phyloP scores from a whole-genome alignment of 1,140 invertebrate genomes.

The Apocrypta bakeri region DNA sequence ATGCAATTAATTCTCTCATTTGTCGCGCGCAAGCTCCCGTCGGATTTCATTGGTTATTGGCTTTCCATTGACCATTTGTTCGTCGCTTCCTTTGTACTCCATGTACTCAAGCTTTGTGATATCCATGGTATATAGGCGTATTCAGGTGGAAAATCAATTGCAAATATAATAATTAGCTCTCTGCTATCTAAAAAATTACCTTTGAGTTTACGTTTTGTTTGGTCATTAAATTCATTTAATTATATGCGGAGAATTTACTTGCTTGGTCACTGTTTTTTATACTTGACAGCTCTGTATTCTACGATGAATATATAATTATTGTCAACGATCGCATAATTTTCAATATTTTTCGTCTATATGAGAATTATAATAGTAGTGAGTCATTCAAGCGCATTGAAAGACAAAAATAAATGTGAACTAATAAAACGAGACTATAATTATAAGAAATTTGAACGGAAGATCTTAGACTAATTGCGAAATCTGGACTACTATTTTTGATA shows the following conservation, averaged over 20 bases:
- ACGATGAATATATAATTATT: not conserved
- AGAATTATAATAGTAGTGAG: too few species aligned
- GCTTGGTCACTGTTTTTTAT: not conserved
- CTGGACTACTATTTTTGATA: not conserved
- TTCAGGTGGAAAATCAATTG: not conserved
- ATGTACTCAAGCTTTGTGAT: not conserved
- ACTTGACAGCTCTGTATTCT: not conserved
- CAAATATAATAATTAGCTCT: not conserved
- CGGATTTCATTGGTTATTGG: conserved; percentile 66
- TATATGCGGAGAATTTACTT: not conserved
- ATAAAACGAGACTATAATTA: not conserved
- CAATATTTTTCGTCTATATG: too few species aligned
- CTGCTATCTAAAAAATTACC: not conserved
- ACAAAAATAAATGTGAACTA: not conserved
- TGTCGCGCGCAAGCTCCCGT: conserved; percentile 62
- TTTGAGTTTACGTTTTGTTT: not conserved
- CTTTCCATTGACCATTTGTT: conserved; percentile 59
- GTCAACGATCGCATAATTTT: too few species aligned
- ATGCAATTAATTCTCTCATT: conserved; percentile 70
- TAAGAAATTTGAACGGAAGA: not conserved
- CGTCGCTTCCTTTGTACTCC: conserved; percentile 47
- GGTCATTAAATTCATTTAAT: not conserved
- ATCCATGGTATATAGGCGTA: not conserved
- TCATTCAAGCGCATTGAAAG: not conserved
- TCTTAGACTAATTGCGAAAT: not conserved